These are phyloP conservation scores for Papilio polyxenes DNA, from an alignment of 1,140 invertebrate species.

Conservation along the genomic window DNA sequence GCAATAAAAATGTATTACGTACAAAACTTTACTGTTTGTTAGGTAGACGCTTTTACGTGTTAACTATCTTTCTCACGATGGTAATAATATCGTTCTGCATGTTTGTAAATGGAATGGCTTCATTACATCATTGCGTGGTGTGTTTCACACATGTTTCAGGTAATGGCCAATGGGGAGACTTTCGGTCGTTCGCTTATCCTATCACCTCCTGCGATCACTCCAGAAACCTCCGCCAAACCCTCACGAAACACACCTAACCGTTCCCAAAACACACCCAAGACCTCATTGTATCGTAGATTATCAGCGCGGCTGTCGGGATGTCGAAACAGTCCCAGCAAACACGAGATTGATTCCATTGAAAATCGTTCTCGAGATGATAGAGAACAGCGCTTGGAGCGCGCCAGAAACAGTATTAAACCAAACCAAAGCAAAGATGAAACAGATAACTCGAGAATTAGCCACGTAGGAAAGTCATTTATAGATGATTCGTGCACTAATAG, in stretches of 20 bases:
- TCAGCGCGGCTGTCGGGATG: constrained; percentile 73
- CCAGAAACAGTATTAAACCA: constrained; percentile 63
- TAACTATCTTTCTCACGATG: constrained; percentile 67
- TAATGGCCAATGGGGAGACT: constrained; percentile 81
- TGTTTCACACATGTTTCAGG: constrained; percentile 82
- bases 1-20: constrained; percentile 35
- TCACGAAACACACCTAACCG: constrained; percentile 68
- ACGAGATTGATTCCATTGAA: constrained; percentile 45
- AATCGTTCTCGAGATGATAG: constrained; percentile 54
- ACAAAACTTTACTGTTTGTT: constrained; percentile 41
- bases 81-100: constrained; percentile 70
- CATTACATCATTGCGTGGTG: constrained; percentile 81
- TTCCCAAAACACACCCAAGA: constrained; percentile 75
- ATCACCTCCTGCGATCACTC: constrained; percentile 69
- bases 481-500: constrained; percentile 59
- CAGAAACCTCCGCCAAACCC: constrained; percentile 60
- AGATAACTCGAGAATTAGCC: constrained; percentile 68
- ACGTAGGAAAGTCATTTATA: constrained; percentile 63
- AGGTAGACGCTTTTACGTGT: constrained; percentile 63
- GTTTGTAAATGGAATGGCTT: constrained; percentile 79
- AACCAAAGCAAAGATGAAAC: constrained; percentile 55
- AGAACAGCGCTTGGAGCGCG: constrained; percentile 63
- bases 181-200: constrained; percentile 81
- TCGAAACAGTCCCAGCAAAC: constrained; percentile 62
- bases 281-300: constrained; percentile 74